Percentiles rank a stretch among this genome's conserved stretches.
These are phyloP conservation scores for Zaprionus taronus DNA, from an alignment of 1,140 invertebrate species.

Conservation along the genomic window DNA sequence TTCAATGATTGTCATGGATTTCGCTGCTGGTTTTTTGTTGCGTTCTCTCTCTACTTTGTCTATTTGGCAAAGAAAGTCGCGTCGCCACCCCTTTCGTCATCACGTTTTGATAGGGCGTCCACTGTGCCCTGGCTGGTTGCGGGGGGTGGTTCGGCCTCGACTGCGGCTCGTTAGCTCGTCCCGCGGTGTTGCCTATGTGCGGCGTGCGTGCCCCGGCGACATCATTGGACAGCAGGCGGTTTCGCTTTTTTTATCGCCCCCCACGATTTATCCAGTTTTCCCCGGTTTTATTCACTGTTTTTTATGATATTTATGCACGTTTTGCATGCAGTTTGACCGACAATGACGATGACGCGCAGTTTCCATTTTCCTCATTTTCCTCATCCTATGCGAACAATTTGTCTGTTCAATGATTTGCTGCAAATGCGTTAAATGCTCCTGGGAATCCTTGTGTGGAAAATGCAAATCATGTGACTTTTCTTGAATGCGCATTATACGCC, in stretches of 20 bases:
- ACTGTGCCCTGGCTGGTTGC: not conserved
- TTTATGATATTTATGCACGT: conserved; percentile 47
- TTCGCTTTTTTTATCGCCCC: conserved; percentile 22
- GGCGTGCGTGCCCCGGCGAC: conserved; percentile 28
- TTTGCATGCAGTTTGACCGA: conserved; percentile 62
- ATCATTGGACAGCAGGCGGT: conserved; percentile 44
- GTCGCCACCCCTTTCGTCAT: conserved; percentile 61
- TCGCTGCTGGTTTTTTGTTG: conserved; percentile 6
- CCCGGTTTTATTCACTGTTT: conserved; percentile 13
- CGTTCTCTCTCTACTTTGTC: conserved; percentile 26
- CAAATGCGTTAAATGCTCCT: conserved; percentile 11
- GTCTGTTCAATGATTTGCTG: conserved; percentile 16
- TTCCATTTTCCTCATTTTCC: conserved; percentile 25
- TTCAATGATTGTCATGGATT: conserved; percentile 80
- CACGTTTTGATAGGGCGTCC: conserved; percentile 65
- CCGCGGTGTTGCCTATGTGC: not conserved
- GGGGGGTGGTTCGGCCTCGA: conserved; percentile 37
- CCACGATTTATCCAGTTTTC: not conserved
- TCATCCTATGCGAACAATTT: conserved; percentile 28
- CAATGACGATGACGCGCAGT: conserved; percentile 27
- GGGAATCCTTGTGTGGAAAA: conserved; percentile 34
- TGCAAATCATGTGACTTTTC: conserved; percentile 46
- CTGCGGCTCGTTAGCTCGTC: conserved; percentile 39
- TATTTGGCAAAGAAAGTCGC: conserved; percentile 16
- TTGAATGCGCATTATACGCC: conserved; percentile 18